phyloP scores from a whole-genome alignment of 2,888 invertebrate species.

The Metellina segmentata region DNA sequence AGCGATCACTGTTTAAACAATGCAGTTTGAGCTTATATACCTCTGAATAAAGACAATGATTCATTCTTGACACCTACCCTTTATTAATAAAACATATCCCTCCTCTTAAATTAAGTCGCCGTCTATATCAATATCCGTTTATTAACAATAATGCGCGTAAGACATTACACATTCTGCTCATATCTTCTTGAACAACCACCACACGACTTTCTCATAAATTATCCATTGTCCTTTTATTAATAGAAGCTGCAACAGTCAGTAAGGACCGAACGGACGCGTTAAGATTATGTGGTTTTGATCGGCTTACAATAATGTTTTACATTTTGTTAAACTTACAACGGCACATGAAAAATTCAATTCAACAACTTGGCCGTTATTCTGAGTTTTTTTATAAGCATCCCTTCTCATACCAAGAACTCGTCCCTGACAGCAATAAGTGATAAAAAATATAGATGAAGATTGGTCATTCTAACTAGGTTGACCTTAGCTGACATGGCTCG shows the following conservation, averaged over 20 bases:
- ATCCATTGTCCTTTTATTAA: background rate
- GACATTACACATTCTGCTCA: background rate
- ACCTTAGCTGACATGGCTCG: too few relatives aligned
- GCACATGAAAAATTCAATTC: too few relatives aligned
- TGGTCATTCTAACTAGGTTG: too few relatives aligned
- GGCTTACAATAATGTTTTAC: background rate
- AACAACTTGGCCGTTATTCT: too few relatives aligned
- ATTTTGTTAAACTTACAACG: too few relatives aligned
- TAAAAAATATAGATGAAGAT: too few relatives aligned
- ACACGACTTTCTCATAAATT: background rate
- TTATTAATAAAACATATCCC: background rate
- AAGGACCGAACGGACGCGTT: background rate
- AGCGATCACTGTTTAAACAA: slow-evolving; percentile 17
- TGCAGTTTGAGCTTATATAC: background rate
- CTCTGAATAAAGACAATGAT: background rate
- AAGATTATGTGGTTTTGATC: background rate
- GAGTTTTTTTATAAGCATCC: too few relatives aligned
- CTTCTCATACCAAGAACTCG: too few relatives aligned
- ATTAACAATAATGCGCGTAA: background rate
- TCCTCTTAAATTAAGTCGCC: background rate
- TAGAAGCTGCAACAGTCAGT: background rate
- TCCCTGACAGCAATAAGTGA: too few relatives aligned
- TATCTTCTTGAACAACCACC: background rate
- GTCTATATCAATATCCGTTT: background rate
- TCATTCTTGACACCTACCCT: background rate